Conservation (phyloP, 2,113 vertebrate genomes). For the Notarius lentiginosus region DNA sequence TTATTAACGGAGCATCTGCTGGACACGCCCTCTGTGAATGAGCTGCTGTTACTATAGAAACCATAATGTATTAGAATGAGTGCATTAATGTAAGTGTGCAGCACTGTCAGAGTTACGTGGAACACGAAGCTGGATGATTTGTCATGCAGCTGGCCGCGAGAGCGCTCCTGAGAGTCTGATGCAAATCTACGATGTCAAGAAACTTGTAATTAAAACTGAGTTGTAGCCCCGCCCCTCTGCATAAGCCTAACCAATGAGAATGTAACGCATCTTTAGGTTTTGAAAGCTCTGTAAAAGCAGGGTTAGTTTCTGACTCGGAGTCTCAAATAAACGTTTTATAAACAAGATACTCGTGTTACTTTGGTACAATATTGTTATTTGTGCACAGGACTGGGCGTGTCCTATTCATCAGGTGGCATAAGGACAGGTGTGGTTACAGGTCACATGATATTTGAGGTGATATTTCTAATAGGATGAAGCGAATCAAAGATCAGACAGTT, state of each 20-base stretch:
- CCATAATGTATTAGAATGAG: neutral
- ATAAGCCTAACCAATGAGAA: neutral
- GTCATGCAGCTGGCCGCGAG: neutral
- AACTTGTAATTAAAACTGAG: neutral
- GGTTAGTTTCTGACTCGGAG: neutral
- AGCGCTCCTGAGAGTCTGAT: neutral
- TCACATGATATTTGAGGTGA: neutral
- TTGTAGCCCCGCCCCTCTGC: neutral
- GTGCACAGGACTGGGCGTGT: neutral
- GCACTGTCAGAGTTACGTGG: neutral
- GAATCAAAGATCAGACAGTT: no score
- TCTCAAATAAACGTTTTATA: neutral
- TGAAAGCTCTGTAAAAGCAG: neutral
- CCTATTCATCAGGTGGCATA: neutral
- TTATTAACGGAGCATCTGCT: neutral
- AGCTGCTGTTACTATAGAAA: neutral
- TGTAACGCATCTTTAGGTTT: neutral
- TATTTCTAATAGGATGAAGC: neutral
- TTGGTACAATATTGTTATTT: neutral
- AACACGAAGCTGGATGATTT: no score
- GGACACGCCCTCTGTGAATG: neutral
- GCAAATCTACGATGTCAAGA: neutral
- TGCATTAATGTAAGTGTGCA: neutral
- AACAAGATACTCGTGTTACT: neutral
- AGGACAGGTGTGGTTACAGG: neutral